Evolutionary conservation across 92 coral and sea anemone genomes (phyloP).

Genomic region (Desmophyllum pertusum): DNA sequence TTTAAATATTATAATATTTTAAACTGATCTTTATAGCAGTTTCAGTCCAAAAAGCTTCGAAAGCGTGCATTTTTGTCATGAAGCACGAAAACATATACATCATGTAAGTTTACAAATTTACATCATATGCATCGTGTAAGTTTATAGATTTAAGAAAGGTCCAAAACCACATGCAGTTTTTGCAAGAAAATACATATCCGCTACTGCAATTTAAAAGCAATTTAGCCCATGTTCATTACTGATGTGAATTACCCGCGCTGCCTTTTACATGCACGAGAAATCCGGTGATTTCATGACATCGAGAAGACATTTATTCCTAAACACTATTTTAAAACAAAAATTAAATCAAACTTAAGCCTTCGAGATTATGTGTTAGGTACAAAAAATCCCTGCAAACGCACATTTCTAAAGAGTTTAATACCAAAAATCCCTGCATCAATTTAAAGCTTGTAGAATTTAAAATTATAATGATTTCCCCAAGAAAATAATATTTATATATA

Average conservation of each 20-base stretch:
- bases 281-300: too few species aligned
- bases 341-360: too few species aligned
- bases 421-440: too few species aligned
- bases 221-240: not conserved
- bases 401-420: too few species aligned
- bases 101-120: not conserved
- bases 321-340: too few species aligned
- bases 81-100: not conserved
- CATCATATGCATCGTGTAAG: not conserved
- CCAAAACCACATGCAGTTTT: not conserved
- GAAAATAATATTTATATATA: too few species aligned
- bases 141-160: not conserved
- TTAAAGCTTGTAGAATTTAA: too few species aligned
- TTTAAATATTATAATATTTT: not conserved
- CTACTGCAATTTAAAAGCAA: not conserved
- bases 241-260: not conserved
- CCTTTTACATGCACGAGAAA: too few species aligned
- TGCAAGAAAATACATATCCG: not conserved
- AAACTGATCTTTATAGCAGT: not conserved
- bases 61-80: not conserved
- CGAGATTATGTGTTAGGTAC: too few species aligned
- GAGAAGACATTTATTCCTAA: too few species aligned
- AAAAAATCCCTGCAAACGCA: too few species aligned
- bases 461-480: not conserved
- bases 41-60: not conserved